A percentile compares a stretch with the other conserved stretches of the same genome.
Conservation (phyloP, 2,113 vertebrate genomes). For the Grammomys surdaster region DNA sequence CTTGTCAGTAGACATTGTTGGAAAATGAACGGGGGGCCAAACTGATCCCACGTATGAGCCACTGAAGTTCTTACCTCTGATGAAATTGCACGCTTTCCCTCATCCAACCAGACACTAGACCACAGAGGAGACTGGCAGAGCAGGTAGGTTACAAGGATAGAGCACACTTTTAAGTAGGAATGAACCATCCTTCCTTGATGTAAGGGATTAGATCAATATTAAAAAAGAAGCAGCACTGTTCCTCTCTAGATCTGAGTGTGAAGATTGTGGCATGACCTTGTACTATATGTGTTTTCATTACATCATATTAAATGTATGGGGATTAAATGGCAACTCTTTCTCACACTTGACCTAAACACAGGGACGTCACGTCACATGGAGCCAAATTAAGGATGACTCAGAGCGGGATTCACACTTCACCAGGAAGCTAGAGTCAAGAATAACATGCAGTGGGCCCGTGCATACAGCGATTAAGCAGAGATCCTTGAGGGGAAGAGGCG, state of each 20-base stretch:
- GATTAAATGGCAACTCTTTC: not conserved
- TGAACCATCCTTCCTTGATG: not conserved
- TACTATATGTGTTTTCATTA: not conserved
- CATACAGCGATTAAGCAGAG: not conserved
- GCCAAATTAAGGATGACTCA: conserved; percentile 3
- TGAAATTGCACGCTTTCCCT: conserved; percentile 12
- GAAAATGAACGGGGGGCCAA: not conserved
- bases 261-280: not conserved
- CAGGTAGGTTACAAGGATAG: not conserved
- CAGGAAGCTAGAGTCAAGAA: conserved; percentile 29
- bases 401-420: conserved; percentile 17
- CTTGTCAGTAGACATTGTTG: not conserved
- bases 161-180: not conserved
- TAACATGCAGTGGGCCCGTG: not conserved
- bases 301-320: not conserved
- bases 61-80: not conserved
- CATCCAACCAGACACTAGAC: not conserved
- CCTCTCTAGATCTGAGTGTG: not conserved
- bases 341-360: conserved; percentile 46
- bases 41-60: not conserved
- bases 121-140: not conserved
- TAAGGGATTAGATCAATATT: not conserved
- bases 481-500: not conserved
- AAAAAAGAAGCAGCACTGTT: not conserved
- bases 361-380: not conserved